Conservation (phyloP, 1,140 invertebrate genomes). For the Druon quercuslanigerum region DNA sequence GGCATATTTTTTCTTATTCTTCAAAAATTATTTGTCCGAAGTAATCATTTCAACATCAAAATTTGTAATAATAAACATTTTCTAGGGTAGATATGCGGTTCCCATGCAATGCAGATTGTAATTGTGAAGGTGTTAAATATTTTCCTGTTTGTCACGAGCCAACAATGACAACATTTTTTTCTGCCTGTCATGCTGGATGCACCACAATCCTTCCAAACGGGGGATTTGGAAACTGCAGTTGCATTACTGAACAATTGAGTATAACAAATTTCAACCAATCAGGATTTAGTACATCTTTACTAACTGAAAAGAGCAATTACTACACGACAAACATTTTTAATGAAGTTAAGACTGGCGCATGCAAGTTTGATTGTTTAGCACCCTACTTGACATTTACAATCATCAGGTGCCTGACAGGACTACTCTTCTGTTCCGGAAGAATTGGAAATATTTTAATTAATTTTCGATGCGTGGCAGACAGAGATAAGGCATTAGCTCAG, state of each 20-base stretch:
- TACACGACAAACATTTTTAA: conserved; percentile 36
- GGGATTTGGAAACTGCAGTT: conserved; percentile 68
- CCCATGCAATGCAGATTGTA: conserved; percentile 76
- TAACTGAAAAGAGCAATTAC: neutral
- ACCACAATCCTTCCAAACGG: conserved; percentile 61
- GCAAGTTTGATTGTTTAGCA: conserved; percentile 74
- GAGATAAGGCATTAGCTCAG: conserved; percentile 81
- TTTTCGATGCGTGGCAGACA: conserved; percentile 77
- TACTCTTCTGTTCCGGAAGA: conserved; percentile 77
- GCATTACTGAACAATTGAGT: conserved; percentile 46
- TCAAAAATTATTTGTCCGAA: too few species aligned
- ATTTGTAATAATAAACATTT: neutral
- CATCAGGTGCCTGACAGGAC: conserved; percentile 75
- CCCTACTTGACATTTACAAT: conserved; percentile 73
- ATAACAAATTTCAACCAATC: neutral
- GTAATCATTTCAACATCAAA: too few species aligned
- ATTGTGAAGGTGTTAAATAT: conserved; percentile 76
- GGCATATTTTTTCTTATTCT: too few species aligned
- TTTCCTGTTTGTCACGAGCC: conserved; percentile 78
- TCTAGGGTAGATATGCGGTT: conserved; percentile 75
- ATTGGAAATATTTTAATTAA: conserved; percentile 81
- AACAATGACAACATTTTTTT: conserved; percentile 77
- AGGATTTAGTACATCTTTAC: neutral
- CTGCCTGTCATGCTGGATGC: conserved; percentile 81
- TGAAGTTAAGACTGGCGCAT: conserved; percentile 74